A percentile compares a stretch with the other conserved stretches of the same genome.
Evolutionary conservation across 2,797 vertebrate species (phyloP).

Genomic region (Mastacembelus armatus): DNA sequence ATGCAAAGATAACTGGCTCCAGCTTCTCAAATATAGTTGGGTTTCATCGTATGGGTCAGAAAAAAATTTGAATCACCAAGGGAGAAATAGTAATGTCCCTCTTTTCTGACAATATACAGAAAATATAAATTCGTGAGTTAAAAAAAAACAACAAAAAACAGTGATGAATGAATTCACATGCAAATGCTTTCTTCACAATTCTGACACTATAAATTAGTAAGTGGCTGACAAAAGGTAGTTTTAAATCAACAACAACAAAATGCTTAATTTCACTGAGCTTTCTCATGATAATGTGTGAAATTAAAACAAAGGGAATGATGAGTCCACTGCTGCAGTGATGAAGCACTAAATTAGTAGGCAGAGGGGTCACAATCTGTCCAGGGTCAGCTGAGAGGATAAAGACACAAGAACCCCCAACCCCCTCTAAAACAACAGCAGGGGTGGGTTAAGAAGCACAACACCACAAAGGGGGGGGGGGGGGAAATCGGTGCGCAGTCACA

Average conservation of each 20-base stretch:
- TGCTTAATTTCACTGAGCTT: slow-evolving; percentile 21
- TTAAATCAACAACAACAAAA: slow-evolving; percentile 38
- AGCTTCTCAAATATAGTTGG: neutral
- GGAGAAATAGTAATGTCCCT: too few relatives aligned
- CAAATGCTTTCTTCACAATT: slow-evolving; percentile 14
- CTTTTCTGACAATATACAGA: too few relatives aligned
- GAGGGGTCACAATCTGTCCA: slow-evolving; percentile 65
- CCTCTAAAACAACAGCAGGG: slow-evolving; percentile 22
- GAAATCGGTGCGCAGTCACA: too few relatives aligned
- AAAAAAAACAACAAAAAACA: too few relatives aligned
- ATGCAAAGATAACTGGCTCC: neutral
- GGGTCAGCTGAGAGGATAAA: slow-evolving; percentile 52
- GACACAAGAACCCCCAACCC: neutral
- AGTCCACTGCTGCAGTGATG: too few relatives aligned
- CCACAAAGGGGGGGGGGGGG: too few relatives aligned
- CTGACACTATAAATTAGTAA: slow-evolving; percentile 37
- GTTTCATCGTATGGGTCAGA: too few relatives aligned
- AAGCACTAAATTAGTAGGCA: neutral
- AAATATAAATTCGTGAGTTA: too few relatives aligned
- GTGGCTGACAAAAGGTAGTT: slow-evolving; percentile 6
- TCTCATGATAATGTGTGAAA: slow-evolving; percentile 29
- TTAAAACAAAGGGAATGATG: slow-evolving; percentile 16
- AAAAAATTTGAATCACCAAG: too few relatives aligned
- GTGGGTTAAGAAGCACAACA: slow-evolving; percentile 32
- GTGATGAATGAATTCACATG: too few relatives aligned